Conservation (phyloP, 2,888 invertebrate species). For the Hyppa rectilinea region DNA sequence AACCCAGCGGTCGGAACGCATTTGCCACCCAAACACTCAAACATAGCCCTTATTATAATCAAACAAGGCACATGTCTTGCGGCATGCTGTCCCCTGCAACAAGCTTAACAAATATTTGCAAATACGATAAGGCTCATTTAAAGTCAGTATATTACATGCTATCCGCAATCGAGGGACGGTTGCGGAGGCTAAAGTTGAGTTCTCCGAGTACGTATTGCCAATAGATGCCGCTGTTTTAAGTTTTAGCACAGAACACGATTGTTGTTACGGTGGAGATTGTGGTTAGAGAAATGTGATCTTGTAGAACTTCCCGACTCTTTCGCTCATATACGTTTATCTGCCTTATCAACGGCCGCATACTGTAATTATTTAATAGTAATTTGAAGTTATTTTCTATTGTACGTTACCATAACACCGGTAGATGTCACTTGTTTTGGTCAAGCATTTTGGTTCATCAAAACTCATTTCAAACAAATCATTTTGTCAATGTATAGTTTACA, state of each 20-base stretch:
- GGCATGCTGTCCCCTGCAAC: slow-evolving; percentile 69
- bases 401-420: slow-evolving; percentile 21
- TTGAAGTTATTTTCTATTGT: background rate
- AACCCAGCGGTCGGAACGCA: slow-evolving; percentile 76
- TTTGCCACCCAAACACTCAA: slow-evolving; percentile 74
- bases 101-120: slow-evolving; percentile 78
- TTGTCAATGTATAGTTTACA: slow-evolving; percentile 7
- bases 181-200: slow-evolving; percentile 78
- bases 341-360: background rate
- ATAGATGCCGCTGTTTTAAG: slow-evolving; percentile 69
- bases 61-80: slow-evolving; percentile 43
- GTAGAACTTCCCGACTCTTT: background rate
- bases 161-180: slow-evolving; percentile 83
- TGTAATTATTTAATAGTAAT: background rate
- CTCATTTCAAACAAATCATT: slow-evolving; percentile 8
- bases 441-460: background rate
- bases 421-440: slow-evolving; percentile 22
- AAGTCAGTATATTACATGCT: slow-evolving; percentile 80
- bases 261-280: background rate
- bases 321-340: background rate
- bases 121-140: slow-evolving; percentile 76
- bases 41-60: slow-evolving; percentile 17
- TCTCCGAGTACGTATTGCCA: slow-evolving; percentile 58
- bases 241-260: background rate
- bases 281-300: background rate